Evolutionary conservation across 2,113 vertebrate species (phyloP), one percentile per base, ranked within the genome.

Genomic region (Atherinomorus stipes): DNA sequence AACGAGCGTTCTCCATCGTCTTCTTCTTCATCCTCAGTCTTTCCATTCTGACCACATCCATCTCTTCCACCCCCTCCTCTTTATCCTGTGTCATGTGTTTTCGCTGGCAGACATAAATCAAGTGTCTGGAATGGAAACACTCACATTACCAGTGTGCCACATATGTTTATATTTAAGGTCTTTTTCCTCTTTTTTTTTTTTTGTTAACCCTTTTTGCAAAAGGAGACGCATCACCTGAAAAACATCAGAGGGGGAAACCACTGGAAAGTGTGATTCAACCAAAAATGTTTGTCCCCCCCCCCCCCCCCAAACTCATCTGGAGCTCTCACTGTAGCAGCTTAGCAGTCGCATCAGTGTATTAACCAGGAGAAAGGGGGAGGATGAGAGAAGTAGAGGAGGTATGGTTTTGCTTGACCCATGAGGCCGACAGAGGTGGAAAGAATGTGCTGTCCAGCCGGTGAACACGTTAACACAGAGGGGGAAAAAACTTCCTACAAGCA

Each of bases 381-480:
- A 57, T 4, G 38, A 26, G 57, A 47, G 42, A 38, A 42, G 58
- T 28, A 23, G 65, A 54, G 71, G 81, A 61, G 85, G 84, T 84
- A 85, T 80, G 86, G 81, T 85, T 91, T 64, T 78, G 85, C 65
- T 86, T 91, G 91, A 91, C 91, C 90, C 85, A 51, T 78, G 83
- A 92, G 90, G 90, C 91, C 73, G 76, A 88, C 82, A 78, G 89
- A 91, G 89, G 88, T 90, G 91, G 92, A 93, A 93, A 90, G 91
- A 92, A 92, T 93, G 89, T 80, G 82, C 85, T 85, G 84, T 89
- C 88, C 92, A 91, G 92, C 89, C 87, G 91, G 88, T 88, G 89
- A 91, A 91, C 87, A 91, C 89, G 88, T 93, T 93, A 91, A 81
- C 85, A 67, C 63, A 37, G 68, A 78, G 49, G 64, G 75, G 64